Evolutionary conservation across 2,113 vertebrate genomes (phyloP).

Genomic region (Laticauda laticaudata): DNA sequence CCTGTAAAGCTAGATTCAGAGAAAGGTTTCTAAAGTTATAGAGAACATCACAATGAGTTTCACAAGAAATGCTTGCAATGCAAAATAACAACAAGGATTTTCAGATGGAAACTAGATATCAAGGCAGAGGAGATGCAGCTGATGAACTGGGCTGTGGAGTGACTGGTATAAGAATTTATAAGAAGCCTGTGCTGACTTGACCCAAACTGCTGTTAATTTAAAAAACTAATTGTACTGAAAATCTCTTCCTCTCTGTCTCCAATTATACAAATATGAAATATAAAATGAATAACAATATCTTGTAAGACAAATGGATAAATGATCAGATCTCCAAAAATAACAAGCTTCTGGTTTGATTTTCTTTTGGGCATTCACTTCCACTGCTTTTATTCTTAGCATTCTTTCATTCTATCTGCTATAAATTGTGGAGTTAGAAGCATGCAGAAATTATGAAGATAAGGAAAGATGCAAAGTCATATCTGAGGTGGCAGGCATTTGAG

Average conservation of each 20-base stretch:
- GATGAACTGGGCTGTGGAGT: neutral
- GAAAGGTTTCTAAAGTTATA: constrained; percentile 48
- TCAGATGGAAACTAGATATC: neutral
- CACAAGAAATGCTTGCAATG: constrained; percentile 48
- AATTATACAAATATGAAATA: neutral
- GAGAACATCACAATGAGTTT: constrained; percentile 11
- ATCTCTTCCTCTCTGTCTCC: neutral
- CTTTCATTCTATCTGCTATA: neutral
- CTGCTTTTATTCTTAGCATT: neutral
- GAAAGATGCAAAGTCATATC: neutral
- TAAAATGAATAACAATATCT: neutral
- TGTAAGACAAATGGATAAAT: neutral
- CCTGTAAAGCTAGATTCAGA: constrained; percentile 81
- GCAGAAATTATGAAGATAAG: neutral
- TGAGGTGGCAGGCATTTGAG: neutral
- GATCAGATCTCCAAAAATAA: neutral
- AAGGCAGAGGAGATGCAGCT: neutral
- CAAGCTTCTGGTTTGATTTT: neutral
- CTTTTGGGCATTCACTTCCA: neutral
- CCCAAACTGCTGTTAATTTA: neutral
- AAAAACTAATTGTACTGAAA: neutral
- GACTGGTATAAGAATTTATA: neutral
- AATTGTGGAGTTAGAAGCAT: neutral
- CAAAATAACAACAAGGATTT: constrained; percentile 32
- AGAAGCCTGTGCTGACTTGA: neutral